Base-by-base conservation (phyloP, 2,797 vertebrate species). In the Tenualosa ilisha region DNA sequence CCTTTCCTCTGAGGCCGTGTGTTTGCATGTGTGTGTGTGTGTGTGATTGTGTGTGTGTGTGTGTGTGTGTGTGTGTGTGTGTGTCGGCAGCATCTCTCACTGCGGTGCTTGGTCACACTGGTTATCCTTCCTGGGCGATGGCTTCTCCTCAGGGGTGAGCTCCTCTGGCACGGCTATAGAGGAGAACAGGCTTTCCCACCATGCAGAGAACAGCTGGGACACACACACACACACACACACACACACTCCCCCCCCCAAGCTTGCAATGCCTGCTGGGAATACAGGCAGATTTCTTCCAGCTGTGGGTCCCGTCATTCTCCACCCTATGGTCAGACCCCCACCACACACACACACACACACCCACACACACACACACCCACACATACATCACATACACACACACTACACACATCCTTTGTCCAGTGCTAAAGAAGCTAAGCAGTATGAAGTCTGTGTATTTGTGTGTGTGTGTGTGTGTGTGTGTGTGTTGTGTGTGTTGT, bases 231-330 rank as follows among this genome's bases (percentile, higher is more conserved):
- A 24, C 61, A 24, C 61, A 3, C 61, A 24, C 24, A 26, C 61
- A 24, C 8, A n/a, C n/a, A n/a, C n/a, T n/a, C 0, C 24, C 65
- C 85, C 88, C 88, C 84, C 89, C 82, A 82, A 86, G 87, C 68
- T 72, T 54, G 68, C 87, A 84, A 49, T 53, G 85, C 84, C 88
- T 88, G 86, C 82, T 88, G 89, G 88, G 87, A 90, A 89, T 88
- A 87, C 65, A n/a, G 84, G 86, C 85, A 90, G 89, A 90, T 90
- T 86, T 88, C 86, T 89, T 90, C 89, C 89, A 90, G 88, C 88
- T 90, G 89, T 87, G 86, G 84, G 86, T 84, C 86, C 87, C 43
- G 82, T 85, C 84, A 85, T 81, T 82, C 75, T n/a, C 86, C 87
- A 83, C 87, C 87, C 85, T 84, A 83, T 85, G 81, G 83, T 89